Evolutionary conservation across 2,113 vertebrate genomes (phyloP).

Genomic region (Rhinolophus ferrumequinum): DNA sequence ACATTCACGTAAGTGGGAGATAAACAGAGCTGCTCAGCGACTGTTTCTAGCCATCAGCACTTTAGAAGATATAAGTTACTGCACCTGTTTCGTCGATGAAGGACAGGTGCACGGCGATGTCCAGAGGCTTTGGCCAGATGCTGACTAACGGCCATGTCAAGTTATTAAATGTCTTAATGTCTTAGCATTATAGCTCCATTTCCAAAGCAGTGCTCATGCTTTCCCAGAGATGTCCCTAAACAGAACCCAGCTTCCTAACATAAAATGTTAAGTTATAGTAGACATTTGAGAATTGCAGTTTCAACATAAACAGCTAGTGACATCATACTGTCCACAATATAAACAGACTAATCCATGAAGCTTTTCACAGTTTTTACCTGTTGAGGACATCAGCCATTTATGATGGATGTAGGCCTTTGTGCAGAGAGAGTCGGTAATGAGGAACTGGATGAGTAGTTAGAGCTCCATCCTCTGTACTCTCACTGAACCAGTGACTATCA

Average conservation of each 20-base stretch:
- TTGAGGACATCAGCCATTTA: background rate
- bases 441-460: background rate
- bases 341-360: background rate
- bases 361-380: background rate
- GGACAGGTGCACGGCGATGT: background rate
- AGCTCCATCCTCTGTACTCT: background rate
- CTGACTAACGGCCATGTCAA: background rate
- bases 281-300: background rate
- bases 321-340: background rate
- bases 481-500: background rate
- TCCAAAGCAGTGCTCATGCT: background rate
- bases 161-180: background rate
- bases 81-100: background rate
- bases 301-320: background rate
- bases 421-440: fast-evolving
- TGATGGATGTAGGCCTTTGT: background rate
- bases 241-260: background rate
- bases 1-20: background rate
- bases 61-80: background rate
- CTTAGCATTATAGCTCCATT: background rate
- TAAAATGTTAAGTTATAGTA: background rate
- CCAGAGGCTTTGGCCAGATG: background rate
- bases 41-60: background rate
- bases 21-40: background rate
- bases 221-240: background rate